phyloP scores from a whole-genome alignment of 2,113 vertebrate species.

The Ictalurus furcatus region DNA sequence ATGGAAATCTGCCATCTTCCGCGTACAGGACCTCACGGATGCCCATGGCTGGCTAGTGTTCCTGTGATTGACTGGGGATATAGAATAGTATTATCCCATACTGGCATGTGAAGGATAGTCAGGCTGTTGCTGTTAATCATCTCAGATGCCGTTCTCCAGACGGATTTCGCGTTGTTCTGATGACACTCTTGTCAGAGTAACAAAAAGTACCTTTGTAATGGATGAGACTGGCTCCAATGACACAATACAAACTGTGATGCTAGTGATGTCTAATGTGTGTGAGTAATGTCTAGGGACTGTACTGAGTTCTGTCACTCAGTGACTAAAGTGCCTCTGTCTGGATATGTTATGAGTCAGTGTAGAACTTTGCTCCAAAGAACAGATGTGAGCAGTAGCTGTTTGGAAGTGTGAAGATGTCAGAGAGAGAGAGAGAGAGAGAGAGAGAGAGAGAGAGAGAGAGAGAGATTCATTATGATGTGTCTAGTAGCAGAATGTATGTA shows the following conservation, averaged over 20 bases:
- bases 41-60: not conserved
- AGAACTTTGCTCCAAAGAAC: not conserved
- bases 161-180: not conserved
- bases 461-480: slow-evolving; percentile 1
- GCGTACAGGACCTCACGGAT: not conserved
- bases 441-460: too few species aligned
- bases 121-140: not conserved
- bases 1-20: not conserved
- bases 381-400: not conserved
- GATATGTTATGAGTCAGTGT: not conserved
- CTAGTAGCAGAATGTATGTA: slow-evolving; percentile 1
- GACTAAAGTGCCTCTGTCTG: slow-evolving; percentile 37
- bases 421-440: too few species aligned
- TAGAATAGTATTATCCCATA: not conserved
- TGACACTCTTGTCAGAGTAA: not conserved
- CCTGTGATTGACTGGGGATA: not conserved
- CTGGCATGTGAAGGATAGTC: not conserved
- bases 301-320: slow-evolving; percentile 6
- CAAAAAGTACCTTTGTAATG: slow-evolving; percentile 1
- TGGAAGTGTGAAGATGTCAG: not conserved
- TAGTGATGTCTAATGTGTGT: not conserved
- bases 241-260: not conserved
- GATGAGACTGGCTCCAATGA: not conserved
- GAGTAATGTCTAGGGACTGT: not conserved
- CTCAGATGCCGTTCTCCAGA: not conserved